phyloP scores from a whole-genome alignment of 2,888 invertebrate genomes.

The Bombyx huttoni region DNA sequence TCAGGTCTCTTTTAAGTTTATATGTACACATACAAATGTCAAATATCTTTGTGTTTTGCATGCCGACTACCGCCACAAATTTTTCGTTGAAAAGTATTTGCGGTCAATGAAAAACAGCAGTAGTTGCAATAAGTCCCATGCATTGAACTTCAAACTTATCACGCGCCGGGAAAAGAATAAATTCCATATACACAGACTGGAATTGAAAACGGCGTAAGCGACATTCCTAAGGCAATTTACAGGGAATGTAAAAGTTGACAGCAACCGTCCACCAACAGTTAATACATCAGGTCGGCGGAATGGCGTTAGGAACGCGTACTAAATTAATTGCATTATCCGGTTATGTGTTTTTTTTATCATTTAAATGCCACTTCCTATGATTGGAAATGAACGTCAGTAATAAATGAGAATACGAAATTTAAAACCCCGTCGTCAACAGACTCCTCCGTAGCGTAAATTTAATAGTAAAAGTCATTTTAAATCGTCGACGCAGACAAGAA shows the following conservation, averaged over 20 bases:
- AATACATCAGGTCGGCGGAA: constrained; percentile 11
- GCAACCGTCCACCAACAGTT: constrained; percentile 12
- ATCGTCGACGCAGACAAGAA: no score
- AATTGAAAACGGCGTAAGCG: constrained; percentile 19
- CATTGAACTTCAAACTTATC: background rate
- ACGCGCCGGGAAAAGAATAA: constrained; percentile 37
- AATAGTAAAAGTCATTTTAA: no score
- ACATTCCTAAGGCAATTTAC: constrained; percentile 30
- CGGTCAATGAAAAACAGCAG: no score
- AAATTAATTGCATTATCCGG: background rate
- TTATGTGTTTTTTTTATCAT: background rate
- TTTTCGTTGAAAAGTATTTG: no score
- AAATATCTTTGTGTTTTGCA: no score
- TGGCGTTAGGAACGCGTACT: background rate
- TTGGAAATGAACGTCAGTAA: background rate
- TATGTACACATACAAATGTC: no score
- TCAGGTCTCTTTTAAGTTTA: no score
- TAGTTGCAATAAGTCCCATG: background rate
- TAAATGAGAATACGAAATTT: no score
- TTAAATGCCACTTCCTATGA: background rate
- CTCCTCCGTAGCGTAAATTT: no score
- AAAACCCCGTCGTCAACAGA: no score
- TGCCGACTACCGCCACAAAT: no score
- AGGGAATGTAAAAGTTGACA: constrained; percentile 36
- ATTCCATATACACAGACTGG: constrained; percentile 27